Percentiles rank a stretch among this genome's conserved stretches.
Conservation (phyloP, 2,888 invertebrate species). For the Protonemura montana region DNA sequence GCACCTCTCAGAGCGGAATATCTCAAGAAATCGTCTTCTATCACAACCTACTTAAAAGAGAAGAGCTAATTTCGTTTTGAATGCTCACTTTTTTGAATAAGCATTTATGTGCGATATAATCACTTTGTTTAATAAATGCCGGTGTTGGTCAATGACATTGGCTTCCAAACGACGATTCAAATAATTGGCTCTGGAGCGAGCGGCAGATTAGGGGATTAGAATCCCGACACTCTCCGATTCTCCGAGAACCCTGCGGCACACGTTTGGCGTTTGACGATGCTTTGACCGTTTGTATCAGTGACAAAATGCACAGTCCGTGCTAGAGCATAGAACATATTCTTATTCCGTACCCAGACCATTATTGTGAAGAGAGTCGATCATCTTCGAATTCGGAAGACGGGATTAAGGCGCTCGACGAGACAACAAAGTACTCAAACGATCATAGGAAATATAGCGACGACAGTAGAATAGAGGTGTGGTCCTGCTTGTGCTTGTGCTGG, state of each 20-base stretch:
- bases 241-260: not conserved
- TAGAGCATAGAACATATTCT: not conserved
- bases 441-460: not conserved
- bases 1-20: too few species aligned
- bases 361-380: not conserved
- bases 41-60: too few species aligned
- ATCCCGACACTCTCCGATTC: not conserved
- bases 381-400: not conserved
- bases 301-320: not conserved
- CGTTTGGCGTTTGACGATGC: not conserved
- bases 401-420: not conserved
- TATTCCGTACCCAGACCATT: not conserved
- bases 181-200: not conserved
- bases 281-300: not conserved
- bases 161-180: not conserved
- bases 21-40: too few species aligned
- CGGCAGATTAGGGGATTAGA: constrained; percentile 7
- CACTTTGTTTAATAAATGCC: not conserved
- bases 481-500: not conserved
- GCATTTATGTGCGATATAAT: not conserved
- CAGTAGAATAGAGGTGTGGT: constrained; percentile 36
- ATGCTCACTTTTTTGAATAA: too few species aligned
- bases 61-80: too few species aligned
- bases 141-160: not conserved
- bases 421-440: not conserved